Percentiles rank a stretch among this genome's conserved stretches.
Evolutionary conservation across 2,888 invertebrate species (phyloP).

Genomic region (Papilio elwesi): DNA sequence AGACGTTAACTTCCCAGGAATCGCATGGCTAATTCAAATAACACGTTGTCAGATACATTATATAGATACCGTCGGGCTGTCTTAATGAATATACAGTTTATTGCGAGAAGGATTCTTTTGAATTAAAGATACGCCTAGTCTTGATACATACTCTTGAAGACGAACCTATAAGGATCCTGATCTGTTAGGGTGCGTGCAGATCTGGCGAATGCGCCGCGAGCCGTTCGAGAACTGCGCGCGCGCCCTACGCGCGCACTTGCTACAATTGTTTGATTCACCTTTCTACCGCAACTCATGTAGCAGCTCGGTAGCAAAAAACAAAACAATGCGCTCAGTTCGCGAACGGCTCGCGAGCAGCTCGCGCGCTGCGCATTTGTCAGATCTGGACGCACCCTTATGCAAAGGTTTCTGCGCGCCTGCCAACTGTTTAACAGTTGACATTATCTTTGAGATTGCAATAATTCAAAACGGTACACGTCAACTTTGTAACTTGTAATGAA

Average conservation of each 20-base stretch:
- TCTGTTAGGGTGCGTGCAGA: too few species aligned
- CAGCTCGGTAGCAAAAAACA: too few species aligned
- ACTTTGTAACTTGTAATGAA: conserved; percentile 20
- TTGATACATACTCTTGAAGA: conserved; percentile 15
- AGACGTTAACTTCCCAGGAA: conserved; percentile 40
- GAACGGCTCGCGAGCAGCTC: too few species aligned
- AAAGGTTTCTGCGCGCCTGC: conserved; percentile 4
- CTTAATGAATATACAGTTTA: conserved; percentile 40
- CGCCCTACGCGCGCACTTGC: too few species aligned
- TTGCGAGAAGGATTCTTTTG: conserved; percentile 37
- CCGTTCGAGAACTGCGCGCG: too few species aligned
- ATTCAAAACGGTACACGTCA: conserved; percentile 25
- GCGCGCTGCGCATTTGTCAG: too few species aligned
- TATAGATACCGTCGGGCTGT: conserved; percentile 38
- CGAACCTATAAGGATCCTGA: conserved; percentile 21
- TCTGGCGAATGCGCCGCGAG: too few species aligned
- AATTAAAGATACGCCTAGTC: conserved; percentile 36
- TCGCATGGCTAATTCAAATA: conserved; percentile 42
- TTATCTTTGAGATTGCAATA: conserved; percentile 22
- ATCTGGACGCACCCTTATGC: too few species aligned
- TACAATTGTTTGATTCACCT: too few species aligned
- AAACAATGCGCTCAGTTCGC: too few species aligned
- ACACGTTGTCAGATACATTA: conserved; percentile 41
- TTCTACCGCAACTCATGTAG: too few species aligned
- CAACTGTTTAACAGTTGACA: conserved; percentile 29